Percentiles rank a stretch among this genome's conserved stretches.
phyloP scores from a whole-genome alignment of 2,797 vertebrate species.

The Tangara arthus region DNA sequence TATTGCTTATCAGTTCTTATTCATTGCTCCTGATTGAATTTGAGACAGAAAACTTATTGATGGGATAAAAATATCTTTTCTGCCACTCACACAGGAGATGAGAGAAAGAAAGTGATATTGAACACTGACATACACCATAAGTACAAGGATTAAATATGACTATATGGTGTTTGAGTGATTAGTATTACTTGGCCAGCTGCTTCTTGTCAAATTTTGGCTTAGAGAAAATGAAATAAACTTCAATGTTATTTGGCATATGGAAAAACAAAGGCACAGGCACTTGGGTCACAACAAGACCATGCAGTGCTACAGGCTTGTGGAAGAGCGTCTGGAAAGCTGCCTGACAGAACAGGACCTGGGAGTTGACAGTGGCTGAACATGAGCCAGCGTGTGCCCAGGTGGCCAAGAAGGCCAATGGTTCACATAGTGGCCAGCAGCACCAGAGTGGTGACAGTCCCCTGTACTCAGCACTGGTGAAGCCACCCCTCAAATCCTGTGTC shows the following conservation, averaged over 20 bases:
- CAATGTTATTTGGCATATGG: background rate
- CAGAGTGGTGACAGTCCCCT: background rate
- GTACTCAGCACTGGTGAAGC: background rate
- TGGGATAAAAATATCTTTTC: background rate
- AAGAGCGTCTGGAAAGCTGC: background rate
- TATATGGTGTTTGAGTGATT: background rate
- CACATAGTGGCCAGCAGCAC: background rate
- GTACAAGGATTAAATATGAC: background rate
- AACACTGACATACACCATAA: background rate
- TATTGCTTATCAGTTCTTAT: background rate
- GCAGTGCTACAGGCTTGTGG: background rate
- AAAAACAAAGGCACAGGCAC: background rate
- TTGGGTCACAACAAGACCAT: background rate
- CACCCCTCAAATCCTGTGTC: background rate
- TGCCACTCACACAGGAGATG: background rate
- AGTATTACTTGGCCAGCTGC: background rate
- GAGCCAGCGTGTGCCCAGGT: background rate
- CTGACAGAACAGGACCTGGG: rapidly evolving
- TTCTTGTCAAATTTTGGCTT: background rate
- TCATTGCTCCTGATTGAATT: background rate
- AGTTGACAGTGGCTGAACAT: rapidly evolving
- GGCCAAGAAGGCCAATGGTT: background rate
- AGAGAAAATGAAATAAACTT: background rate
- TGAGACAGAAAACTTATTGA: background rate
- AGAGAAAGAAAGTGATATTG: background rate